Percentiles rank a stretch among this genome's conserved stretches.
Evolutionary conservation across 2,113 vertebrate species (phyloP).

Genomic region (Hydrolagus affinis): DNA sequence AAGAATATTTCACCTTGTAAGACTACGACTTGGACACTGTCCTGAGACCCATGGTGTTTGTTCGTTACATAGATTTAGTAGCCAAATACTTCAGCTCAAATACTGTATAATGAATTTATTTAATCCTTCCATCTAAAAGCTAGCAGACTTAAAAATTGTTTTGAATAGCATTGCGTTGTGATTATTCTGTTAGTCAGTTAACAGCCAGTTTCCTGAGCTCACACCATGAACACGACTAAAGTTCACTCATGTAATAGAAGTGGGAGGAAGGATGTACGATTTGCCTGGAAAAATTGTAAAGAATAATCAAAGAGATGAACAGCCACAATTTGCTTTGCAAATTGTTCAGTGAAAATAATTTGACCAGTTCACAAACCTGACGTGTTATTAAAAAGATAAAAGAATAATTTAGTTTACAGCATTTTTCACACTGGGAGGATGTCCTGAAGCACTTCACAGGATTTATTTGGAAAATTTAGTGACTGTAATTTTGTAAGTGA

Average conservation of each 20-base stretch:
- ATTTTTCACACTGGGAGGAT: no score
- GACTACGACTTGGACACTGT: not conserved
- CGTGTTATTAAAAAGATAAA: no score
- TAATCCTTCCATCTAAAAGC: not conserved
- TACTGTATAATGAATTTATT: not conserved
- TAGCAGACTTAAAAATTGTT: not conserved
- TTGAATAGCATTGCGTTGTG: conserved; percentile 29
- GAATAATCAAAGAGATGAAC: not conserved
- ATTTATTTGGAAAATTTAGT: no score
- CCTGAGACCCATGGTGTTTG: not conserved
- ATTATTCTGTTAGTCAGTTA: conserved; percentile 34
- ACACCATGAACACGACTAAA: not conserved
- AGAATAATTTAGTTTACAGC: no score
- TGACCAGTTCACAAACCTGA: not conserved
- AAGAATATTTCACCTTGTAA: no score
- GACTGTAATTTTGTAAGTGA: no score
- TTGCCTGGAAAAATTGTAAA: not conserved
- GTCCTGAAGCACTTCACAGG: no score
- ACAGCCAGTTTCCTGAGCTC: conserved; percentile 44
- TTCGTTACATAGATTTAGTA: not conserved
- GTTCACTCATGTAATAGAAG: conserved; percentile 37
- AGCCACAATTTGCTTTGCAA: not conserved
- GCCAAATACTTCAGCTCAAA: not conserved
- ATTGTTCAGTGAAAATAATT: not conserved
- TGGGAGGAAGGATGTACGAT: conserved; percentile 35